Percentiles rank a stretch among this genome's conserved stretches.
These are phyloP conservation scores for Mus pahari DNA, from an alignment of 2,113 vertebrate species.

Conservation along the genomic window DNA sequence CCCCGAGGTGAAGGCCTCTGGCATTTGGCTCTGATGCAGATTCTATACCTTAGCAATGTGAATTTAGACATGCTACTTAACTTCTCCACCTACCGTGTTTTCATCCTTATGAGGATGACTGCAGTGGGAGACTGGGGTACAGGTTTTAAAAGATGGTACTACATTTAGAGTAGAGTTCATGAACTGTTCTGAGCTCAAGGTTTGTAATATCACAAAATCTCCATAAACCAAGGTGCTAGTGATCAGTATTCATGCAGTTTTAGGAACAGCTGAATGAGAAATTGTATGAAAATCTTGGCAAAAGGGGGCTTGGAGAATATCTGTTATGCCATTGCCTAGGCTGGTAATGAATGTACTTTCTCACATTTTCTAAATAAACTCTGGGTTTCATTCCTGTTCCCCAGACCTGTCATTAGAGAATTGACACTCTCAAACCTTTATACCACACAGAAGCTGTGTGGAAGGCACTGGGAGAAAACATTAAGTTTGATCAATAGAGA, in stretches of 20 bases:
- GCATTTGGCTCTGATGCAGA: neutral
- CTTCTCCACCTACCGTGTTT: neutral
- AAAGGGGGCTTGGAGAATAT: neutral
- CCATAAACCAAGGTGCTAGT: neutral
- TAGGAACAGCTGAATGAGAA: constrained; percentile 7
- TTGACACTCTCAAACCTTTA: constrained; percentile 68
- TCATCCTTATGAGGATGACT: neutral
- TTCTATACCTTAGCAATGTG: neutral
- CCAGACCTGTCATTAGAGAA: constrained; percentile 59
- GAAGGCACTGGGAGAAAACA: constrained; percentile 61
- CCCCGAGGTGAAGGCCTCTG: neutral
- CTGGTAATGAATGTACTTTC: constrained; percentile 44
- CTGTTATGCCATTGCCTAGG: neutral
- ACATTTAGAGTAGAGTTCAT: neutral
- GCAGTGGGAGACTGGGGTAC: neutral
- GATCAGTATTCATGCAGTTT: constrained; percentile 15
- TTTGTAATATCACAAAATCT: neutral
- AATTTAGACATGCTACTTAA: neutral
- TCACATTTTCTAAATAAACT: constrained; percentile 15
- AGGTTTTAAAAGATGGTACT: neutral
- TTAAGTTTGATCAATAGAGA: constrained; percentile 63
- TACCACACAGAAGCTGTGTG: constrained; percentile 51
- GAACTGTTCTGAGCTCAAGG: neutral
- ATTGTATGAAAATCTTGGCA: constrained; percentile 7
- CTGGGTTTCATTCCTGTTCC: constrained; percentile 58